A percentile compares a stretch with the other conserved stretches of the same genome.
phyloP scores from a whole-genome alignment of 30 jellyfish, hydroid and myxozoan genomes.

The Hydractinia symbiolongicarpus region DNA sequence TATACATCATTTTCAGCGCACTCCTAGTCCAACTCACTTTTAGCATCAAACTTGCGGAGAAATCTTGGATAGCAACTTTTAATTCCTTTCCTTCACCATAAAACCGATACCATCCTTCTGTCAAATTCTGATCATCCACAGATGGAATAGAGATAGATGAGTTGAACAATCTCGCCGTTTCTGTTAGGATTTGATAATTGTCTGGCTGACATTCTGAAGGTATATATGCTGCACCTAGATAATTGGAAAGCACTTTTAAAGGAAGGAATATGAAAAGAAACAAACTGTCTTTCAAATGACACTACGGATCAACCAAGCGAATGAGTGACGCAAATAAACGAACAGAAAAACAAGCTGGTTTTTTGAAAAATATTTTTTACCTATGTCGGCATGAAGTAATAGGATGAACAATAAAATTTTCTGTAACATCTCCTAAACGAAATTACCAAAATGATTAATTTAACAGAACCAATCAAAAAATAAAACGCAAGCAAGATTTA shows the following conservation, averaged over 20 bases:
- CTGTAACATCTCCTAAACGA: too few relatives aligned
- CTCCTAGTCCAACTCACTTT: neutral
- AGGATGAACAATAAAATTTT: too few relatives aligned
- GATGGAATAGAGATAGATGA: neutral
- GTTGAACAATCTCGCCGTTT: neutral
- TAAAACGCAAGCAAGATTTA: too few relatives aligned
- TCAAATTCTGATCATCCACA: neutral
- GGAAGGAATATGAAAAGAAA: too few relatives aligned
- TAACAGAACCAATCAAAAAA: too few relatives aligned
- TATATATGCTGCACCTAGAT: neutral
- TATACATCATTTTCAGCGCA: neutral
- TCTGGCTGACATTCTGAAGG: slow-evolving; percentile 12
- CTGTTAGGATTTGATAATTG: neutral
- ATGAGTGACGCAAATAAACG: too few relatives aligned
- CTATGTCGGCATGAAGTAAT: too few relatives aligned
- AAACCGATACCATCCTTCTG: slow-evolving; percentile 3
- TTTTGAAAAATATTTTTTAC: too few relatives aligned
- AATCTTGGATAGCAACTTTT: neutral
- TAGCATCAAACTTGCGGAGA: neutral
- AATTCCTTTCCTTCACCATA: neutral
- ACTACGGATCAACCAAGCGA: neutral
- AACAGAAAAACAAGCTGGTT: too few relatives aligned
- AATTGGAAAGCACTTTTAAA: neutral
- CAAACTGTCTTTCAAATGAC: neutral
- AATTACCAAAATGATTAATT: too few relatives aligned